These are phyloP conservation scores for Peromyscus nudipes DNA, from an alignment of 2,797 vertebrate species.

Conservation along the genomic window DNA sequence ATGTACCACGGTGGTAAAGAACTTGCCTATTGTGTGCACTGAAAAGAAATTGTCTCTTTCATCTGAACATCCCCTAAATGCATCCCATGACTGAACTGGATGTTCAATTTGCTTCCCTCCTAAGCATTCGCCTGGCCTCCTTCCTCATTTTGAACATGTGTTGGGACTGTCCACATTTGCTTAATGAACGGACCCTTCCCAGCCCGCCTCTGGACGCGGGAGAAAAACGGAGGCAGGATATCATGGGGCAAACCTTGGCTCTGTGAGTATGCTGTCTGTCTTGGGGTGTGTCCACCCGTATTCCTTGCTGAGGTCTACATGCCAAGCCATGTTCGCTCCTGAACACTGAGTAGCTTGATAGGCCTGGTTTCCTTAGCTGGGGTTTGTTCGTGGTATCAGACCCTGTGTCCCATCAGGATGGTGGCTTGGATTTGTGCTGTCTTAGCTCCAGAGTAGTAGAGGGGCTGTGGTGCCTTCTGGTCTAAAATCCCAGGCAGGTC, in stretches of 20 bases:
- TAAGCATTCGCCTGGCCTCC: background rate
- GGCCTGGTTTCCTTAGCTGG: background rate
- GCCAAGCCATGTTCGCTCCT: background rate
- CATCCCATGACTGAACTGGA: background rate
- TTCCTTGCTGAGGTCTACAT: background rate
- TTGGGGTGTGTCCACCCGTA: background rate
- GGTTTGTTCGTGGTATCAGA: conserved; percentile 21
- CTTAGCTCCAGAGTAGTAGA: conserved; percentile 46
- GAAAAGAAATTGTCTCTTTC: background rate
- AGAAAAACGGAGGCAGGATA: conserved; percentile 15
- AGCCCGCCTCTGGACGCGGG: background rate
- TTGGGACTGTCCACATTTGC: background rate
- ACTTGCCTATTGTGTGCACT: background rate
- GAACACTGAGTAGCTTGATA: background rate
- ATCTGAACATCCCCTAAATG: background rate
- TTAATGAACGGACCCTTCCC: background rate
- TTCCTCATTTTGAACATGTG: background rate
- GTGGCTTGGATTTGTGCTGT: conserved; percentile 20
- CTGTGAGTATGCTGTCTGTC: background rate
- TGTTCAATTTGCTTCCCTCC: background rate
- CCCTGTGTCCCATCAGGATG: background rate
- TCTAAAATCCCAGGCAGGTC: conserved; percentile 16
- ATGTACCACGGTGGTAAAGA: background rate
- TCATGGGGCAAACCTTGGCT: background rate
- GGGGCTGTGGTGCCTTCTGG: background rate